phyloP scores from a whole-genome alignment of 2,113 vertebrate species.

The Datnioides undecimradiatus region DNA sequence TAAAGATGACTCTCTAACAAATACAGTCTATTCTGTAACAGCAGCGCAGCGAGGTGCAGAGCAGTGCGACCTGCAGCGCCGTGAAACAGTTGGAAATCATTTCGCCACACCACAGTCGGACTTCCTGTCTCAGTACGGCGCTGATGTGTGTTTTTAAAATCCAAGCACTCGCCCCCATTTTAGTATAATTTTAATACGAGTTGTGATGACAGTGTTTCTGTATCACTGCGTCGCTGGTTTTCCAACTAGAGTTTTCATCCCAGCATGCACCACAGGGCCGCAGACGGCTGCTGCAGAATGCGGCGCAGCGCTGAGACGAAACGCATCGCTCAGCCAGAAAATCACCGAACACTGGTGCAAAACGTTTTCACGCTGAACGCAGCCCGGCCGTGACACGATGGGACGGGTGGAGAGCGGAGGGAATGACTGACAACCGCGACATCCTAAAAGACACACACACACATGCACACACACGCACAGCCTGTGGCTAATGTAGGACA shows the following conservation, averaged over 20 bases:
- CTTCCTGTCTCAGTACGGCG: too few species aligned
- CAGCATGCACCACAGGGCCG: background rate
- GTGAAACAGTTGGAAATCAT: too few species aligned
- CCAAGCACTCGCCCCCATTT: too few species aligned
- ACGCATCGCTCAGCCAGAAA: constrained; percentile 8
- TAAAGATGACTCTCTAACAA: too few species aligned
- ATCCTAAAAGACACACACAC: background rate
- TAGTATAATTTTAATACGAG: too few species aligned
- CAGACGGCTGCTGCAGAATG: background rate
- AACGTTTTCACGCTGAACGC: background rate
- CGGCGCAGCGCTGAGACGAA: background rate
- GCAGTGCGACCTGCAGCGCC: too few species aligned
- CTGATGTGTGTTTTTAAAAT: too few species aligned
- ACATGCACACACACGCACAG: background rate
- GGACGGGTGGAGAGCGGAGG: background rate
- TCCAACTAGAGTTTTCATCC: background rate
- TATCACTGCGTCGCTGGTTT: background rate
- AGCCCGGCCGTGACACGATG: background rate
- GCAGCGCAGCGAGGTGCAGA: too few species aligned
- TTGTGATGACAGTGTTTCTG: too few species aligned
- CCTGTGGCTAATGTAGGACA: constrained; percentile 3
- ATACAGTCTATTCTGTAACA: too few species aligned
- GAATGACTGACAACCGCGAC: constrained; percentile 7
- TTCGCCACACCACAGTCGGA: too few species aligned
- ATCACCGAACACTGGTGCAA: background rate